Conservation (phyloP, 2,113 vertebrate genomes). For the Prolemur simus region DNA sequence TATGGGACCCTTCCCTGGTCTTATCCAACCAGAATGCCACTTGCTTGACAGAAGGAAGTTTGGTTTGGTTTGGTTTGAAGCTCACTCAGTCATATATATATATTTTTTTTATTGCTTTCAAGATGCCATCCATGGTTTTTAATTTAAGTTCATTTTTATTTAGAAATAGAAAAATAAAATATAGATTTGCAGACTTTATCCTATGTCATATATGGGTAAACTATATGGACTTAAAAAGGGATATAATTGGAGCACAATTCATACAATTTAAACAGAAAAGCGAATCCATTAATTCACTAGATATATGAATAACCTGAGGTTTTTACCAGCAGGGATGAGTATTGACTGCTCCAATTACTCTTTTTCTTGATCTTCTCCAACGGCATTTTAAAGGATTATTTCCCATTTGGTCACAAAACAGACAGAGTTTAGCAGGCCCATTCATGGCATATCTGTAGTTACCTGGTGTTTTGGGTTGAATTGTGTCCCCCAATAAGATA, state of each 20-base stretch:
- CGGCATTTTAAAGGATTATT: constrained; percentile 10
- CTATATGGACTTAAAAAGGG: neutral
- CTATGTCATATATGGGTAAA: neutral
- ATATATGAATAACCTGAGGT: neutral
- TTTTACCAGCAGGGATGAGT: neutral
- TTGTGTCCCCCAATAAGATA: neutral
- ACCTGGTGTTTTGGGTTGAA: neutral
- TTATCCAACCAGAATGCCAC: neutral
- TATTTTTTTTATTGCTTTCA: neutral
- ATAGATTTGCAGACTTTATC: neutral
- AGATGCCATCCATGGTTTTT: neutral
- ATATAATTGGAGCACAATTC: neutral
- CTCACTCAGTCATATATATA: neutral
- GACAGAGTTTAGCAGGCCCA: neutral
- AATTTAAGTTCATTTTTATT: constrained; percentile 35
- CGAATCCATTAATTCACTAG: neutral
- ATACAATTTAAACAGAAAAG: neutral
- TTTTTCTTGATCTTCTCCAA: neutral
- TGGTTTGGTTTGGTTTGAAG: neutral
- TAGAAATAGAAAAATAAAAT: constrained; percentile 28
- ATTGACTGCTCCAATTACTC: neutral
- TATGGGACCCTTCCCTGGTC: neutral
- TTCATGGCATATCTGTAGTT: neutral
- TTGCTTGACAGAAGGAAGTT: neutral
- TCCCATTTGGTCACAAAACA: neutral